phyloP scores from a whole-genome alignment of 2,113 vertebrate species.

The Ictidomys tridecemlineatus region DNA sequence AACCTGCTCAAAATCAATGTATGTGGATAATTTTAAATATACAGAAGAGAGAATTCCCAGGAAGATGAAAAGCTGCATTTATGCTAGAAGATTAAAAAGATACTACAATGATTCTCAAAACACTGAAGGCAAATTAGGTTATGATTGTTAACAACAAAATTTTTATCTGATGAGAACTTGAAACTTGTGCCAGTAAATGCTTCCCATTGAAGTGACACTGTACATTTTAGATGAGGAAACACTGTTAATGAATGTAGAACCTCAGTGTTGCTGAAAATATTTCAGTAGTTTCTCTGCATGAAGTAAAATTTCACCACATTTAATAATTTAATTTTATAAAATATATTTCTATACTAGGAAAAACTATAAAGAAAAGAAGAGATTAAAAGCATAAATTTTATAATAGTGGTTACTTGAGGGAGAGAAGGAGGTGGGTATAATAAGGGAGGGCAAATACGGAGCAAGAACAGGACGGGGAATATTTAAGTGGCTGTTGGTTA shows the following conservation, averaged over 20 bases:
- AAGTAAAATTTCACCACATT: slow-evolving; percentile 67
- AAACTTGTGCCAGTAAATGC: slow-evolving; percentile 54
- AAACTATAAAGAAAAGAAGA: slow-evolving; percentile 61
- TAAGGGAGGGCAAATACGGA: neutral
- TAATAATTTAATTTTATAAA: slow-evolving; percentile 60
- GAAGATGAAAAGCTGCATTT: slow-evolving; percentile 45
- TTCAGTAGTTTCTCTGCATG: slow-evolving; percentile 56
- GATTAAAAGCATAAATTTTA: slow-evolving; percentile 60
- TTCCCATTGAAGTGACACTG: slow-evolving; percentile 50
- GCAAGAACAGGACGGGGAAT: neutral
- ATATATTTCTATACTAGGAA: slow-evolving; percentile 61
- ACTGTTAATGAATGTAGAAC: slow-evolving; percentile 17
- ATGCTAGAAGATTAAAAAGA: slow-evolving; percentile 44
- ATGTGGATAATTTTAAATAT: slow-evolving; percentile 44
- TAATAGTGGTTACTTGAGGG: slow-evolving; percentile 5
- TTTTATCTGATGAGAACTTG: slow-evolving; percentile 66
- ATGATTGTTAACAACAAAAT: slow-evolving; percentile 44
- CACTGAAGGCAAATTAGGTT: slow-evolving; percentile 51
- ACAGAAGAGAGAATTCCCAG: neutral
- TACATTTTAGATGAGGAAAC: slow-evolving; percentile 56
- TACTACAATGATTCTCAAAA: neutral
- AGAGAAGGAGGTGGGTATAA: neutral
- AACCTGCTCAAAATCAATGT: neutral
- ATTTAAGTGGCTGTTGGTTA: neutral
- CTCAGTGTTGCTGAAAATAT: slow-evolving; percentile 36